These are phyloP conservation scores for Erythrocercus mccallii DNA, from an alignment of 2,113 vertebrate species.

Conservation along the genomic window DNA sequence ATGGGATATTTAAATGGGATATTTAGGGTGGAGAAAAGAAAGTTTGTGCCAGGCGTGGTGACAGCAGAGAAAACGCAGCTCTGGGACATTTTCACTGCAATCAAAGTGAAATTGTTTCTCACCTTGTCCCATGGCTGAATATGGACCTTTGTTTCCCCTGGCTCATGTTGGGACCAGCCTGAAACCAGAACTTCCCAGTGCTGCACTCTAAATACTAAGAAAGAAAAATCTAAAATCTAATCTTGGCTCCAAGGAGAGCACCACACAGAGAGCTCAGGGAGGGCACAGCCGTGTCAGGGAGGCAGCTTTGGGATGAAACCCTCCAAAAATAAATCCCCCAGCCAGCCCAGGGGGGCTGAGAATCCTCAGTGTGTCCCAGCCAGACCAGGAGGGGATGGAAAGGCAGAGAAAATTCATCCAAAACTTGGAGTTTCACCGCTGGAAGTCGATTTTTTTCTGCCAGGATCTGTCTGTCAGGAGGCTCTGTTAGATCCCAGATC, in stretches of 20 bases:
- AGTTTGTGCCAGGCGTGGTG: background rate
- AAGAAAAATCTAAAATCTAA: background rate
- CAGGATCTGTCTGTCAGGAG: background rate
- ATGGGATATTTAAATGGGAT: background rate
- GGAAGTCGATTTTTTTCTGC: background rate
- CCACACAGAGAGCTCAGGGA: background rate
- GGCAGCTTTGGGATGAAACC: background rate
- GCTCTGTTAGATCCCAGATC: background rate
- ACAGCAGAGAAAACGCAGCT: background rate
- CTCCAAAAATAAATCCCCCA: background rate
- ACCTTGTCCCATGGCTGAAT: background rate
- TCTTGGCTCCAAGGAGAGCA: background rate
- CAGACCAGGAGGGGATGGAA: background rate
- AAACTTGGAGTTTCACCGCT: background rate
- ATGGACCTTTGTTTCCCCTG: background rate
- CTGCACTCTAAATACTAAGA: background rate
- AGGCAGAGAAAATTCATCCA: background rate
- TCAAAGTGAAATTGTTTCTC: background rate
- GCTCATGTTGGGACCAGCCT: background rate
- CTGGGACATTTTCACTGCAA: background rate
- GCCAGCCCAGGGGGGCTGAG: background rate
- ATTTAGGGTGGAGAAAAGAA: background rate
- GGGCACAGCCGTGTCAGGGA: rapidly evolving
- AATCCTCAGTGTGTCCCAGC: background rate
- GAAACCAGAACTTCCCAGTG: background rate